phyloP scores from a whole-genome alignment of 1,140 invertebrate genomes.

The Pristionchus pacificus region DNA sequence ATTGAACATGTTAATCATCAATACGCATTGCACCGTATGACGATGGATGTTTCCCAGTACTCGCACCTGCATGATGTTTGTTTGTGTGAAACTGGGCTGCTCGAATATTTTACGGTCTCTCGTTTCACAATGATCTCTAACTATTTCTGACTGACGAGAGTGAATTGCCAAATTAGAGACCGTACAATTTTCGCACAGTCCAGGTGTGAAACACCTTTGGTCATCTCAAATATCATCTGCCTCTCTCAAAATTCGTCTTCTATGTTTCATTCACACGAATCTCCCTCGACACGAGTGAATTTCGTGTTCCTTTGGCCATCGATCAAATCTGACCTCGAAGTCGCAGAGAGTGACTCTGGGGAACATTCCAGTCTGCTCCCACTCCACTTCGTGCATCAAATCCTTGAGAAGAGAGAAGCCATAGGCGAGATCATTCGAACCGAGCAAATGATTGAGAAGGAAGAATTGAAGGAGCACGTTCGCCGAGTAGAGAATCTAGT shows the following conservation, averaged over 20 bases:
- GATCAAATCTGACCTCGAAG: conserved; percentile 50
- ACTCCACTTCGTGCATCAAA: conserved; percentile 53
- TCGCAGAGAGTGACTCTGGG: conserved; percentile 55
- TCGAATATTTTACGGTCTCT: too few relatives aligned
- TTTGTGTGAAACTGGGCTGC: too few relatives aligned
- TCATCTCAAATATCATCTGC: too few relatives aligned
- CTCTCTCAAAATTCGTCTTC: too few relatives aligned
- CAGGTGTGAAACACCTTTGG: too few relatives aligned
- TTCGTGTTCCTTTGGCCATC: background rate
- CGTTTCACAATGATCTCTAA: too few relatives aligned
- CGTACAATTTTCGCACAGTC: too few relatives aligned
- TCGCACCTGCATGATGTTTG: conserved; percentile 44
- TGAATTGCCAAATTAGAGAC: too few relatives aligned
- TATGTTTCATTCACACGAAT: too few relatives aligned
- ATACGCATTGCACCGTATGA: conserved; percentile 56
- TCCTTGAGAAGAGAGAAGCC: conserved; percentile 54
- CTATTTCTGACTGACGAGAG: too few relatives aligned
- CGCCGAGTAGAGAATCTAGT: conserved; percentile 53
- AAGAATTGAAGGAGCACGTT: conserved; percentile 57
- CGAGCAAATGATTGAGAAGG: conserved; percentile 55
- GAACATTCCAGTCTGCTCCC: conserved; percentile 58
- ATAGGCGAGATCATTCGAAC: conserved; percentile 53
- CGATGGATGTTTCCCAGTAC: conserved; percentile 57
- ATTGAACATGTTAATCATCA: conserved; percentile 58
- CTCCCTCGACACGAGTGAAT: background rate